Evolutionary conservation across 1,140 invertebrate genomes (phyloP).

Genomic region (Pseudomyrmex pallidus): DNA sequence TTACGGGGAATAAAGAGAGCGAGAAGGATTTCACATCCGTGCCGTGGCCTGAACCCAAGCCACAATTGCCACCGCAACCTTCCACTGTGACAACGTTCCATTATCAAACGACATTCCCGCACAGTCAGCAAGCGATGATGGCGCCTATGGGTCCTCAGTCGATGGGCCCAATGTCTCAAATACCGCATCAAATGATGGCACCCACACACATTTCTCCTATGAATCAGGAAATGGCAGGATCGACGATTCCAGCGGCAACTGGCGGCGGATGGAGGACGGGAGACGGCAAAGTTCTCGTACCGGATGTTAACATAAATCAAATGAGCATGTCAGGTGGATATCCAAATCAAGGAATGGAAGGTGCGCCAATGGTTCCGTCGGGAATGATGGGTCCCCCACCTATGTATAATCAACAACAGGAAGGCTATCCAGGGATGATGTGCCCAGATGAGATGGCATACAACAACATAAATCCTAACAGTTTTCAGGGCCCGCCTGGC

Average conservation of each 20-base stretch:
- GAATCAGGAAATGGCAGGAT: conserved; percentile 71
- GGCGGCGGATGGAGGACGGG: conserved; percentile 84
- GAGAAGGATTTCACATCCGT: conserved; percentile 90
- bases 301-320: conserved; percentile 79
- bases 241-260: conserved; percentile 56
- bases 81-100: conserved; percentile 74
- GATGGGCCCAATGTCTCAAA: conserved; percentile 81
- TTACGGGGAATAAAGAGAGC: conserved; percentile 91
- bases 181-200: conserved; percentile 74
- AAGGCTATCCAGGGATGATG: conserved; percentile 80
- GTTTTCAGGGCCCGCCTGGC: conserved; percentile 79
- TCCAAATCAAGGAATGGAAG: conserved; percentile 80
- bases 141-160: conserved; percentile 71
- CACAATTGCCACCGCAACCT: conserved; percentile 81
- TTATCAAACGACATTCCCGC: conserved; percentile 81
- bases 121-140: conserved; percentile 72
- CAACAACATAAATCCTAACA: conserved; percentile 74
- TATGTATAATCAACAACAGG: conserved; percentile 85
- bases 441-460: conserved; percentile 80
- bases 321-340: conserved; percentile 76
- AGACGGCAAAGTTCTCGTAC: conserved; percentile 85
- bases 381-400: conserved; percentile 83
- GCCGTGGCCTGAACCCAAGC: conserved; percentile 93
- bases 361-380: conserved; percentile 79
- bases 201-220: conserved; percentile 72